A percentile compares a stretch with the other conserved stretches of the same genome.
phyloP scores from a whole-genome alignment of 1,140 invertebrate species.

The Leptinotarsa texana region DNA sequence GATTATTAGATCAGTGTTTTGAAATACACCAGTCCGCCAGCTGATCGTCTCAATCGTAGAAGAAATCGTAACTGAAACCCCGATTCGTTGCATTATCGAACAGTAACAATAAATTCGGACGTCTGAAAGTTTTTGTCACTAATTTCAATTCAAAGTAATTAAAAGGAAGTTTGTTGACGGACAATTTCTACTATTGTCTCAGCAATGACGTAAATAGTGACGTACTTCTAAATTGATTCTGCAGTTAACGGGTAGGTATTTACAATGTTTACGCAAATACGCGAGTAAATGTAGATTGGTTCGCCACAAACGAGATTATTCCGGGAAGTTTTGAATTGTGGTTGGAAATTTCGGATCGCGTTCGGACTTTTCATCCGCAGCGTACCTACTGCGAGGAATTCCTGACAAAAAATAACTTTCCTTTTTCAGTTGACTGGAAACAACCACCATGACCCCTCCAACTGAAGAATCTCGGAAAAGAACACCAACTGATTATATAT shows the following conservation, averaged over 20 bases:
- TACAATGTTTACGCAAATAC: background rate
- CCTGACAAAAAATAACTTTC: background rate
- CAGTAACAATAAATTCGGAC: too few relatives aligned
- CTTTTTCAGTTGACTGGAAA: background rate
- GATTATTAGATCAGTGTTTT: too few relatives aligned
- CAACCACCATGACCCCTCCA: conserved; percentile 38
- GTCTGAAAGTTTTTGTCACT: too few relatives aligned
- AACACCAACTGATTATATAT: conserved; percentile 87
- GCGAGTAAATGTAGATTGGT: conserved; percentile 6
- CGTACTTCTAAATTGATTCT: background rate
- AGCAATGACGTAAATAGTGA: conserved; percentile 6
- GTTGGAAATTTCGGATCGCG: background rate
- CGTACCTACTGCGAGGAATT: background rate
- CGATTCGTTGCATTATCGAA: too few relatives aligned
- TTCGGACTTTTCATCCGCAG: background rate
- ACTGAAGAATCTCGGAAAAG: conserved; percentile 62
- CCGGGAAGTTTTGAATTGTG: conserved; percentile 5
- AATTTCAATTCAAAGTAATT: background rate
- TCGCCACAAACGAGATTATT: background rate
- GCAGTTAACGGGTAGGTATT: background rate
- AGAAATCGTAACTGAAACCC: too few relatives aligned
- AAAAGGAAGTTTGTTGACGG: background rate
- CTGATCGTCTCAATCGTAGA: too few relatives aligned
- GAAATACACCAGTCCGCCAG: too few relatives aligned
- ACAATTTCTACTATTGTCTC: background rate